These are phyloP conservation scores for Malacoctenus gilli DNA, from an alignment of 2,797 vertebrate genomes.

Conservation along the genomic window DNA sequence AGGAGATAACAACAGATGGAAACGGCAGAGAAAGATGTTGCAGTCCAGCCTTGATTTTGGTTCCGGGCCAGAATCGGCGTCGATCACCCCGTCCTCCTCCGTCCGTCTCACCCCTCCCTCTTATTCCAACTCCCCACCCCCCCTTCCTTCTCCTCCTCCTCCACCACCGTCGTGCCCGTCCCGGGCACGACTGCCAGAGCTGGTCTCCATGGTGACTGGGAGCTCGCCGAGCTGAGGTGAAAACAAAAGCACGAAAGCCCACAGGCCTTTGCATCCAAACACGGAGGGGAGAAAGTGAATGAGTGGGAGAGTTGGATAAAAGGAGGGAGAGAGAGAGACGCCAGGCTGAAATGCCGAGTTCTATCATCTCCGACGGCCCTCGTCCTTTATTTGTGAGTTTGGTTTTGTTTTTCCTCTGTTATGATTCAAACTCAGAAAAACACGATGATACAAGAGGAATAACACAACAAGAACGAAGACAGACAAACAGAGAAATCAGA, in stretches of 20 bases:
- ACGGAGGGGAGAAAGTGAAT: constrained; percentile 37
- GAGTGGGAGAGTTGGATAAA: constrained; percentile 23
- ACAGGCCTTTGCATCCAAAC: constrained; percentile 55
- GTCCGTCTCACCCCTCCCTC: neutral
- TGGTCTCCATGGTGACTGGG: constrained; percentile 72
- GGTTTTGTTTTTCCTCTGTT: neutral
- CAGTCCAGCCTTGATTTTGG: neutral
- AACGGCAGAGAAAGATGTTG: no score
- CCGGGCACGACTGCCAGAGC: constrained; percentile 55
- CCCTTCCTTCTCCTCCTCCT: constrained; percentile 9
- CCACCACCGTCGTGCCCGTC: constrained; percentile 36
- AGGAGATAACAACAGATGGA: no score
- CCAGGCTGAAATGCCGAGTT: neutral
- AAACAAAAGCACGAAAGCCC: constrained; percentile 71
- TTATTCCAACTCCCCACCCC: constrained; percentile 30
- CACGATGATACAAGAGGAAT: neutral
- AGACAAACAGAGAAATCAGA: constrained; percentile 19
- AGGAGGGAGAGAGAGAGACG: neutral
- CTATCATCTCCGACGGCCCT: constrained; percentile 19
- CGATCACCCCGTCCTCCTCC: constrained; percentile 1
- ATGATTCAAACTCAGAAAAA: constrained; percentile 6
- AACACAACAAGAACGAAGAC: neutral
- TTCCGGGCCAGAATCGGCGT: neutral
- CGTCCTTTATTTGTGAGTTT: constrained; percentile 3
- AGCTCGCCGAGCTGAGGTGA: constrained; percentile 57